Conservation (phyloP, 2,888 invertebrate species). For the Chymomyza caudatula region DNA sequence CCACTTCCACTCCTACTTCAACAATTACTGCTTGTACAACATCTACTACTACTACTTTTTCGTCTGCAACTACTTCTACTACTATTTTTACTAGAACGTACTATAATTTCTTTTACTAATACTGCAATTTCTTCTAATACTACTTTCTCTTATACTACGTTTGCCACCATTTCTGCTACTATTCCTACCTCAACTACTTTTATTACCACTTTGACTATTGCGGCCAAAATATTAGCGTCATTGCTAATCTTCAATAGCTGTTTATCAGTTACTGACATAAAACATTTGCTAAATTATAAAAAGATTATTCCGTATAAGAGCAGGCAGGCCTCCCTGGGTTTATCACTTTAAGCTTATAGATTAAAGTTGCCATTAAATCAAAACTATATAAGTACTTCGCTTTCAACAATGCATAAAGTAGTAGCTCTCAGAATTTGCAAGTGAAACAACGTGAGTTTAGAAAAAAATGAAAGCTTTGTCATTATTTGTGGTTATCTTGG, state of each 20-base stretch:
- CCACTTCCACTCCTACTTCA: too few relatives aligned
- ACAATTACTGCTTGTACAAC: too few relatives aligned
- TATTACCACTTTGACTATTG: neutral
- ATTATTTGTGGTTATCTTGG: conserved; percentile 30
- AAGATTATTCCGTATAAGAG: neutral
- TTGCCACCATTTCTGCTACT: too few relatives aligned
- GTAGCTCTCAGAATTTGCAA: neutral
- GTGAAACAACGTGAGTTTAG: conserved; percentile 4
- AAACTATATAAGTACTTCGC: neutral
- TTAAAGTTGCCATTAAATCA: neutral
- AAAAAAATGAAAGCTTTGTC: conserved; percentile 44
- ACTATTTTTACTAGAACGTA: too few relatives aligned
- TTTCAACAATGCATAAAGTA: neutral
- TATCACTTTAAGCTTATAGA: neutral
- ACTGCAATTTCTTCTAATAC: too few relatives aligned
- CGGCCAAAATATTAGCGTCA: neutral
- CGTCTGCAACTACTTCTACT: too few relatives aligned
- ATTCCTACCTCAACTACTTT: neutral
- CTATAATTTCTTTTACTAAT: too few relatives aligned
- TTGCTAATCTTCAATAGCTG: neutral
- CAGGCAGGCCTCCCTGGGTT: neutral
- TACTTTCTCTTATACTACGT: too few relatives aligned
- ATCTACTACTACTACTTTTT: too few relatives aligned
- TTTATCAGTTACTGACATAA: conserved; percentile 21
- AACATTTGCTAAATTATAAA: neutral